phyloP scores from a whole-genome alignment of 1,140 invertebrate species.

The Temnothorax curvispinosus region DNA sequence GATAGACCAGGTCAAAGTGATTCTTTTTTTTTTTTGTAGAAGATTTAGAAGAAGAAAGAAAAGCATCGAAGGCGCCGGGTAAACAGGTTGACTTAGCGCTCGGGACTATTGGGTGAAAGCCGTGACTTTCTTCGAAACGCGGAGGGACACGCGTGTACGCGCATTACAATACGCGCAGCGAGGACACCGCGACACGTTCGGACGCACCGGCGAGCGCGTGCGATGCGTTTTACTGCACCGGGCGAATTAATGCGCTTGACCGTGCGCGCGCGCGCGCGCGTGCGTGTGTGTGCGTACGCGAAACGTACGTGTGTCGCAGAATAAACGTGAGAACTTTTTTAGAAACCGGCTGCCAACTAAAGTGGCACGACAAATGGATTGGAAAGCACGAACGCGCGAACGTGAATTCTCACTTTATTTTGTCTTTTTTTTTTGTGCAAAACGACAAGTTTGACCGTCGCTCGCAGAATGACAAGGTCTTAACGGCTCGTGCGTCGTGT shows the following conservation, averaged over 20 bases:
- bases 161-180: not conserved
- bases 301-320: conserved; percentile 73
- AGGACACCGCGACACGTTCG: not conserved
- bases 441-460: not conserved
- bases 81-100: conserved; percentile 31
- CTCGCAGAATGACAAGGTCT: too few species aligned
- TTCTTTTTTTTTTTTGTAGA: conserved; percentile 22
- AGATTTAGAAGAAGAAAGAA: conserved; percentile 12
- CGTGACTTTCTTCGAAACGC: conserved; percentile 66
- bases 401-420: not conserved
- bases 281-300: not conserved
- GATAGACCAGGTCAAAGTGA: not conserved
- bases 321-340: conserved; percentile 75
- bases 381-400: conserved; percentile 64
- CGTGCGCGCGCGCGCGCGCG: too few species aligned
- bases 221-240: conserved; percentile 26
- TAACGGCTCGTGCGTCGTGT: not conserved
- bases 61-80: not conserved
- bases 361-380: conserved; percentile 67
- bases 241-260: conserved; percentile 6
- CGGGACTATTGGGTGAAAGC: conserved; percentile 68
- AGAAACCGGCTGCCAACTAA: conserved; percentile 58
- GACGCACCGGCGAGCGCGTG: not conserved
- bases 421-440: conserved; percentile 1
- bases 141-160: conserved; percentile 28